Conservation (phyloP, 1,140 invertebrate species). For the Lasioglossum albipes region DNA sequence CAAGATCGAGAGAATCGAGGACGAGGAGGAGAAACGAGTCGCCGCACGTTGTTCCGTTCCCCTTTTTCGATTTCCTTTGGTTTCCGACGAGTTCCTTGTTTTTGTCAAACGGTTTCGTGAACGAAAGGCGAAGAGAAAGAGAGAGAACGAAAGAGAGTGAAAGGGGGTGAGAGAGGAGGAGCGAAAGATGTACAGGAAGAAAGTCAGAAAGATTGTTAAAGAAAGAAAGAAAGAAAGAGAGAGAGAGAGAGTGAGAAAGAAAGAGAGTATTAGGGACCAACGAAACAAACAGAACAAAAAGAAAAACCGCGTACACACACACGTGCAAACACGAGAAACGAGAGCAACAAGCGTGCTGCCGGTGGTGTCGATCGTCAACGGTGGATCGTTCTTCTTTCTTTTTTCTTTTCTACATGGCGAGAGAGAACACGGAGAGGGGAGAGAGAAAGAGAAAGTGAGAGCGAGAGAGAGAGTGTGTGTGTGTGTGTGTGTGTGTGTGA, state of each 20-base stretch:
- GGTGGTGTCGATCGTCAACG: slow-evolving; percentile 57
- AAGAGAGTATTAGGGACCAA: slow-evolving; percentile 73
- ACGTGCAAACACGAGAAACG: background rate
- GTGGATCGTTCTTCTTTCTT: slow-evolving; percentile 64
- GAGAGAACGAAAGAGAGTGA: too few relatives aligned
- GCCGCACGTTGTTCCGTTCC: slow-evolving; percentile 25
- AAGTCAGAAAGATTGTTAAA: slow-evolving; percentile 21
- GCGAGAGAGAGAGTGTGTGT: too few relatives aligned
- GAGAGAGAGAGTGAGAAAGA: background rate
- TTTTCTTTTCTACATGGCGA: background rate
- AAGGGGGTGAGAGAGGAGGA: background rate
- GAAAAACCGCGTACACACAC: background rate
- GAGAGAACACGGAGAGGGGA: background rate
- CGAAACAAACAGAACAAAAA: slow-evolving; percentile 46
- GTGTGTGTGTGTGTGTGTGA: too few relatives aligned
- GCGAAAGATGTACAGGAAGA: background rate
- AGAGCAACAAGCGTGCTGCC: slow-evolving; percentile 34
- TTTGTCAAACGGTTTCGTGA: slow-evolving; percentile 47
- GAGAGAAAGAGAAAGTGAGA: slow-evolving; percentile 6
- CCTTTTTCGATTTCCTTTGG: slow-evolving; percentile 1
- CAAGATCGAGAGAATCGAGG: slow-evolving; percentile 15
- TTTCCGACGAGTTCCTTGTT: background rate
- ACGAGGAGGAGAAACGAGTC: background rate
- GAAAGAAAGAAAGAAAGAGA: too few relatives aligned
- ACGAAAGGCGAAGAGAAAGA: background rate